Base-by-base conservation (phyloP, 2,888 invertebrate genomes). In the Trachelus iudaicus region DNA sequence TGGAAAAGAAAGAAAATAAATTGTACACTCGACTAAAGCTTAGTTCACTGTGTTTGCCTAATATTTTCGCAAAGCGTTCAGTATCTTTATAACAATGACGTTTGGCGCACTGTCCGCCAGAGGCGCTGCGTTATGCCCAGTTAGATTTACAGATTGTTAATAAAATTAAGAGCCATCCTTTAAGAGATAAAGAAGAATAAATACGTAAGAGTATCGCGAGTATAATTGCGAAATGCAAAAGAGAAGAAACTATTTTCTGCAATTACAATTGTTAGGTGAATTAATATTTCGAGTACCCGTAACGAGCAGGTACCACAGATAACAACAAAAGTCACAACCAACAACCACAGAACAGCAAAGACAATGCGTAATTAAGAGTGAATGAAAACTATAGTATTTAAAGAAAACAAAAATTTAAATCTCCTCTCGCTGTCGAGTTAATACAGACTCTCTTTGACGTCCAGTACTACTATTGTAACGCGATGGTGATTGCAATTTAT, bases 201-300 rank as follows among this genome's bases (percentile, higher is more conserved):
- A 56, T 69, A 34, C 71, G 69, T 30, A 71, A 69, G 40, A 71
- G 33, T 30, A 76, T 76, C 69, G 69, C 77, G 76, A 78, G 73
- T 76, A 80, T 4, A 40, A 40, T 40, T 15, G 40, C 40, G 68
- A 77, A 75, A 79, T 69, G 73, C 74, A 83, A 84, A 80, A 73
- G 81, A 83, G 78, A 73, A 78, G 79, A 87, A 85, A 85, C 88
- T 88, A 88, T 88, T 88, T 88, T 88, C 84, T 84, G 87, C 86
- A 86, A 40, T 40, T 40, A 40, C 15, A 40, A 40, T 84, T 83
- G 79, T 77, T 85, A 84, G 81, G 77, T 77, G 76, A 76, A 76
- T 40, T 76, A 83, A 75, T 56, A 75, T 40, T 33, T 30, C n/a
- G n/a, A 71, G 71, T 37, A 37, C 13, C 37, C 13, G 13, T 1